Percentiles rank a stretch among this genome's conserved stretches.
phyloP scores from a whole-genome alignment of 2,113 vertebrate genomes.

The Thomomys bottae region DNA sequence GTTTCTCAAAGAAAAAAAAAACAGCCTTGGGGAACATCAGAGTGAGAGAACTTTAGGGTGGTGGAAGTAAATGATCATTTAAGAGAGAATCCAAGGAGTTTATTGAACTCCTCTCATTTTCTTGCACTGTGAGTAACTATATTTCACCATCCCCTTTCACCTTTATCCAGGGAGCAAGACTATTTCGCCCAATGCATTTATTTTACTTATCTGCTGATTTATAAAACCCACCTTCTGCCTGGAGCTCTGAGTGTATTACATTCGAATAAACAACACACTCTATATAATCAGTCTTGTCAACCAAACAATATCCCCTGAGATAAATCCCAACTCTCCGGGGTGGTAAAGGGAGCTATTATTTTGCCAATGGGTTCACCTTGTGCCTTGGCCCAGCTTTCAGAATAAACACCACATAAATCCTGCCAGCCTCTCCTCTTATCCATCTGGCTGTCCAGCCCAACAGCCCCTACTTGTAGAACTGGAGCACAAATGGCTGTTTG shows the following conservation, averaged over 20 bases:
- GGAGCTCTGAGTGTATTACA: slow-evolving; percentile 28
- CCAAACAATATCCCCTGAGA: neutral
- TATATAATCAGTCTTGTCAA: slow-evolving; percentile 56
- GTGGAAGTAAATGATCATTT: neutral
- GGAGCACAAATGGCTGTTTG: neutral
- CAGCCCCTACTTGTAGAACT: neutral
- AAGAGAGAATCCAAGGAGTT: neutral
- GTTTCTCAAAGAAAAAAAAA: neutral
- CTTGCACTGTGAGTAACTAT: neutral
- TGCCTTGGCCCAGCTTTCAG: neutral
- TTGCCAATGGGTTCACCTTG: neutral
- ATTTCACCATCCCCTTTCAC: neutral
- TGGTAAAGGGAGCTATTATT: slow-evolving; percentile 25
- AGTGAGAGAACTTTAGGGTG: neutral
- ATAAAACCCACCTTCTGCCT: slow-evolving; percentile 52
- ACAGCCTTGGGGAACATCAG: neutral
- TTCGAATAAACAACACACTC: slow-evolving; percentile 24
- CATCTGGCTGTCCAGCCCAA: neutral
- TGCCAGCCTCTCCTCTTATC: neutral
- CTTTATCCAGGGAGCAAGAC: slow-evolving; percentile 4
- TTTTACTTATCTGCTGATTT: slow-evolving; percentile 67
- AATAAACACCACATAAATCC: slow-evolving; percentile 1
- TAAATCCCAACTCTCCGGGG: neutral
- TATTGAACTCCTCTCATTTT: slow-evolving; percentile 40
- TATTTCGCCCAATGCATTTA: slow-evolving; percentile 24